Evolutionary conservation across 1,140 invertebrate genomes (phyloP).

Genomic region (Fopius arisanus): DNA sequence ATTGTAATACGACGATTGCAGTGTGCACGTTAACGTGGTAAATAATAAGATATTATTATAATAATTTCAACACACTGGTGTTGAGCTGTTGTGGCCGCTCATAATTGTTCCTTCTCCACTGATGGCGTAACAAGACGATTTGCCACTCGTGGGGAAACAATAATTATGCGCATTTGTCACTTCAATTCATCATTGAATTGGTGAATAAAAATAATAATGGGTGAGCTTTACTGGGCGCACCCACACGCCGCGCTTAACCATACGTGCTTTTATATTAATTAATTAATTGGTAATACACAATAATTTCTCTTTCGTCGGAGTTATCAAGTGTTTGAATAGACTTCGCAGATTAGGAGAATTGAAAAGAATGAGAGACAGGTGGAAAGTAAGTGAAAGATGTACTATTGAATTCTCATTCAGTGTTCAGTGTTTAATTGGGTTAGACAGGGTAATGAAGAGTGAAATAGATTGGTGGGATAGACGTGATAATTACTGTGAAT

Average conservation of each 20-base stretch:
- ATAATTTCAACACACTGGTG: not conserved
- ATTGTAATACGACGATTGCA: slow-evolving; percentile 12
- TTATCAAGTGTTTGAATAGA: slow-evolving; percentile 15
- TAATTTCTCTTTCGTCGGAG: slow-evolving; percentile 8
- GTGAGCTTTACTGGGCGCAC: slow-evolving; percentile 43
- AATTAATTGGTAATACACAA: not conserved
- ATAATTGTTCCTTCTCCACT: not conserved
- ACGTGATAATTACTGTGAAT: not conserved
- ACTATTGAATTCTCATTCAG: not conserved
- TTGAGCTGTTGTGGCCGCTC: not conserved
- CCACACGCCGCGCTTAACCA: slow-evolving; percentile 55
- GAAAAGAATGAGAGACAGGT: slow-evolving; percentile 12
- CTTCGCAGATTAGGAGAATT: not conserved
- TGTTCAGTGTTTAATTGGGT: not conserved
- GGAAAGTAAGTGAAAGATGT: slow-evolving; percentile 20
- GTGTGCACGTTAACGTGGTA: slow-evolving; percentile 18
- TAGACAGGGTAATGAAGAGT: not conserved
- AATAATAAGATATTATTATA: not conserved
- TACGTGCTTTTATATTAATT: slow-evolving; percentile 43
- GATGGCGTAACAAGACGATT: not conserved
- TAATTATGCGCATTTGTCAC: not conserved
- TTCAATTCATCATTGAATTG: not conserved
- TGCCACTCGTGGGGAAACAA: not conserved
- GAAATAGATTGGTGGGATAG: slow-evolving; percentile 13
- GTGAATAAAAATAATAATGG: slow-evolving; percentile 15